Evolutionary conservation across 2,113 vertebrate species (phyloP), one percentile per base, ranked within the genome.

Genomic region (Anser brachyrhynchus): DNA sequence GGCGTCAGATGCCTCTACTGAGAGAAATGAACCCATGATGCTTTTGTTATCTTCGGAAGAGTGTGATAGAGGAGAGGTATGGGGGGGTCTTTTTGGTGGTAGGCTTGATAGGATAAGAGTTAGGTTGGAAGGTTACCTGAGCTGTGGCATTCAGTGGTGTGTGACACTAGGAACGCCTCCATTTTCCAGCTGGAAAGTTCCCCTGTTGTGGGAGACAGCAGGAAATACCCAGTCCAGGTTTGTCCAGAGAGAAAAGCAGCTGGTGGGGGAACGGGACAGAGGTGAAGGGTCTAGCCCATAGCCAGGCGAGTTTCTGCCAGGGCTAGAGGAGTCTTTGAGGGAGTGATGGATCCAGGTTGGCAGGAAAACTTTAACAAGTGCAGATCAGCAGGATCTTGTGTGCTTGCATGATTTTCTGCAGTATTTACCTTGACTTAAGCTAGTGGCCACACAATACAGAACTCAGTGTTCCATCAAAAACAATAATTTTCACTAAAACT

Each of bases 141-240:
- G 35, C 26, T 25, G 4, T n/a, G 7, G 7, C 44, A 18, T 83
- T 72, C 20, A 33, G 43, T 46, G 39, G 14, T 61, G 8, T n/a
- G 19, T n/a, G 28, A 62, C 35, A 73, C 20, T 39, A 55, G 58
- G 39, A 51, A 37, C 17, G 61, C 39, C 31, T 55, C 29, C 7
- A 13, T 10, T 72, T 72, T 39, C 16, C 7, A 3, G 8, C 37
- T 21, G 79, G 31, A 8, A 58, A 21, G 15, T 28, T 80, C 15
- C 12, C 11, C 0, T 1, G 15, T 12, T 82, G 22, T 61, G 11
- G 19, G 11, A 83, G 15, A 1, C 2, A 74, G 39, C 9, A 22
- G 62, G 26, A 57, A 76, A 65, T 22, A 76, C 4, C 21, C 43
- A 87, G 14, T 17, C 28, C 11, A 28, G 23, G 6, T 75, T 84